Evolutionary conservation across 2,797 vertebrate genomes (phyloP).

Genomic region (Astyanax mexicanus): DNA sequence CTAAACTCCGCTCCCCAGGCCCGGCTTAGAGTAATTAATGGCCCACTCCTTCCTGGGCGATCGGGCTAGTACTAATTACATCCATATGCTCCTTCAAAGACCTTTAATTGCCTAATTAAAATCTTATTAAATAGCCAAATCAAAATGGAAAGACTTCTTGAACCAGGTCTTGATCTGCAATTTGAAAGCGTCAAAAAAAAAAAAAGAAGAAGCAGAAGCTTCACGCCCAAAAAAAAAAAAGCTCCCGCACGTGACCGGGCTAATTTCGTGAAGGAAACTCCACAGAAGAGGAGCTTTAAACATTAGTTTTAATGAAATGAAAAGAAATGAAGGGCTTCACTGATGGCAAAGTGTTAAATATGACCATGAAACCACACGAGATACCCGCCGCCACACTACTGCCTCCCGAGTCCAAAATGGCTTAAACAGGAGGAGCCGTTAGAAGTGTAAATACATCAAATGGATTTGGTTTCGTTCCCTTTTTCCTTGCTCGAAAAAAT

Average conservation of each 20-base stretch:
- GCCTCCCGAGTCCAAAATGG: constrained; percentile 65
- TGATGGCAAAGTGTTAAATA: constrained; percentile 69
- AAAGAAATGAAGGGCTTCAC: constrained; percentile 52
- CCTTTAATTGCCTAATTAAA: constrained; percentile 83
- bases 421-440: constrained; percentile 62
- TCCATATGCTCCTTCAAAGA: constrained; percentile 79
- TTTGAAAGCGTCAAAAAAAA: constrained; percentile 12
- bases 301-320: constrained; percentile 60
- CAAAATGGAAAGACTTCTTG: constrained; percentile 74
- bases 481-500: constrained; percentile 49
- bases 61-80: constrained; percentile 75
- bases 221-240: background rate
- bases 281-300: constrained; percentile 60
- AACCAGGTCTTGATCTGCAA: constrained; percentile 59
- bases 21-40: constrained; percentile 78
- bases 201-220: too few species aligned
- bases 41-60: constrained; percentile 73
- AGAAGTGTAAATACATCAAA: constrained; percentile 74
- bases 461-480: constrained; percentile 72
- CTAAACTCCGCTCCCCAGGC: constrained; percentile 69
- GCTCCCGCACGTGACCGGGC: constrained; percentile 60
- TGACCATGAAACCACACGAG: constrained; percentile 68
- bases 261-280: constrained; percentile 61
- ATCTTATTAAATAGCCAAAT: constrained; percentile 77
- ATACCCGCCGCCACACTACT: too few species aligned